Evolutionary conservation across 1,140 invertebrate genomes (phyloP).

Genomic region (Telenomus remus): DNA sequence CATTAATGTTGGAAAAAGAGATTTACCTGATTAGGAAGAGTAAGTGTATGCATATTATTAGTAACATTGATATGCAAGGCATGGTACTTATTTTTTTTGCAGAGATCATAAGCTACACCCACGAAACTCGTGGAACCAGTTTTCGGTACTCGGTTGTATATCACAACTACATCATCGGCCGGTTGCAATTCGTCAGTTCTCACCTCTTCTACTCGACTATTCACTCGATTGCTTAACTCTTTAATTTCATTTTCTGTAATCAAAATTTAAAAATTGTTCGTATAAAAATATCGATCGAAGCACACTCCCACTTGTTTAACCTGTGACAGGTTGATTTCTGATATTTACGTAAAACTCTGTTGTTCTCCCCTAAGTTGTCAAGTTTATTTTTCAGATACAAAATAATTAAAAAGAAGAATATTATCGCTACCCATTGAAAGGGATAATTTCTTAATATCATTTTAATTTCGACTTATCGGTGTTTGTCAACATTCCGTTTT

Average conservation of each 20-base stretch:
- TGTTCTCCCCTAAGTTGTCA: conserved; percentile 64
- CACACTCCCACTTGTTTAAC: background rate
- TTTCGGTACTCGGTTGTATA: conserved; percentile 98
- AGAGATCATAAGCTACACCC: conserved; percentile 97
- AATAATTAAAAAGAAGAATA: conserved; percentile 61
- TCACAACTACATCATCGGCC: conserved; percentile 83
- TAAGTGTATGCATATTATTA: conserved; percentile 95
- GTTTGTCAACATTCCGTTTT: conserved; percentile 41
- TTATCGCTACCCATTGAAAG: conserved; percentile 66
- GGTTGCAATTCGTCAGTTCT: conserved; percentile 17
- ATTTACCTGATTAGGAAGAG: conserved; percentile 90
- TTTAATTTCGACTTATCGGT: conserved; percentile 44
- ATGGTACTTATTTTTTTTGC: conserved; percentile 92
- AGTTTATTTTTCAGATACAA: conserved; percentile 66
- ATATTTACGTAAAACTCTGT: conserved; percentile 64
- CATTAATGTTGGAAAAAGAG: background rate
- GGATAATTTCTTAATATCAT: conserved; percentile 70
- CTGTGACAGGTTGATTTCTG: background rate
- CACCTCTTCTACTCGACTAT: conserved; percentile 38
- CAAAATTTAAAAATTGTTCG: conserved; percentile 15
- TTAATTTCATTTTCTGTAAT: conserved; percentile 63
- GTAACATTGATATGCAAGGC: conserved; percentile 98
- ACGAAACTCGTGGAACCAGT: conserved; percentile 99
- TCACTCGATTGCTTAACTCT: conserved; percentile 60
- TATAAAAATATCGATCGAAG: conserved; percentile 11